Percentiles rank a stretch among this genome's conserved stretches.
phyloP scores from a whole-genome alignment of 2,888 invertebrate genomes.

The Acronicta psi region DNA sequence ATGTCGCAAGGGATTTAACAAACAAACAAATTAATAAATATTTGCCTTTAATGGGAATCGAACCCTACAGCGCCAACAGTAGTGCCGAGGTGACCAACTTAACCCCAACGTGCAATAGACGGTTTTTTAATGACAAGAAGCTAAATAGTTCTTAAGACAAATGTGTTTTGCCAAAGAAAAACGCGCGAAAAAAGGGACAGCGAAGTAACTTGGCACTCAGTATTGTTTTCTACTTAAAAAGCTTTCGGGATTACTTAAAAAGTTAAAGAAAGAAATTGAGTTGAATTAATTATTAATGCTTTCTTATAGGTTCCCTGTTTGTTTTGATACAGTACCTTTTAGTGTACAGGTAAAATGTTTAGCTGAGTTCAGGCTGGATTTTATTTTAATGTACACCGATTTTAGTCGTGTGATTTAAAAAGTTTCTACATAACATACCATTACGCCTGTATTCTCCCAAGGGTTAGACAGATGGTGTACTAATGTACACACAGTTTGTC shows the following conservation, averaged over 20 bases:
- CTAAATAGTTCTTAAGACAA: slow-evolving; percentile 37
- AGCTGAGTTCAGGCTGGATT: not conserved
- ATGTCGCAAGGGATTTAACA: no score
- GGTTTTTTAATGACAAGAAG: slow-evolving; percentile 29
- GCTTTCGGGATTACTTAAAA: slow-evolving; percentile 77
- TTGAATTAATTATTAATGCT: slow-evolving; percentile 70
- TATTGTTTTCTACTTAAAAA: slow-evolving; percentile 73
- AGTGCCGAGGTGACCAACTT: no score
- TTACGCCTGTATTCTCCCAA: no score
- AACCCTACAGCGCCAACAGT: no score
- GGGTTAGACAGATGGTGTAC: no score
- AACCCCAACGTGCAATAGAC: no score
- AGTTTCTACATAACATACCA: no score
- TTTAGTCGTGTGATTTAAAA: no score
- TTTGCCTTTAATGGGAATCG: no score
- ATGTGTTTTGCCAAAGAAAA: slow-evolving; percentile 38
- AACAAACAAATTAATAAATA: no score
- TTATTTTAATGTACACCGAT: not conserved
- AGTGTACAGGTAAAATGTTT: not conserved
- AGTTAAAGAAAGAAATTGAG: slow-evolving; percentile 74
- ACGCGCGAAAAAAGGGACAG: slow-evolving; percentile 48
- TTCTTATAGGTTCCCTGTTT: slow-evolving; percentile 50
- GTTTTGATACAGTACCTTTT: slow-evolving; percentile 25
- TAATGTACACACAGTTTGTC: no score
- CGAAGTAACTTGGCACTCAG: slow-evolving; percentile 72